phyloP scores from a whole-genome alignment of 2,888 invertebrate species.

The Noctua janthina region DNA sequence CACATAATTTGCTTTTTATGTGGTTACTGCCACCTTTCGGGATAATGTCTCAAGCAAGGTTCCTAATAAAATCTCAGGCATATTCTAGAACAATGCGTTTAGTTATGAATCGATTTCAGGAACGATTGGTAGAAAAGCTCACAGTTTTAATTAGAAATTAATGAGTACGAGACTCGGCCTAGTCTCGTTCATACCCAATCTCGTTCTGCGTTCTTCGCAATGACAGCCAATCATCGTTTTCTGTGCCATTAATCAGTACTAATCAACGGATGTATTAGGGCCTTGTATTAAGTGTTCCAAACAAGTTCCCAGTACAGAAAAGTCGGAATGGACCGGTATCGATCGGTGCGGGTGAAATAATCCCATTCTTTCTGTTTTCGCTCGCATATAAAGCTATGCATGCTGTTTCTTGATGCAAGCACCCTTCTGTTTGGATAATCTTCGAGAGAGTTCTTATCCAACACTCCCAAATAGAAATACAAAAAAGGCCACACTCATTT shows the following conservation, averaged over 20 bases:
- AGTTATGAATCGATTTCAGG: slow-evolving; percentile 13
- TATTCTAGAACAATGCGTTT: neutral
- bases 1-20: neutral
- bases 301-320: neutral
- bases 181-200: slow-evolving; percentile 18
- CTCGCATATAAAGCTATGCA: neutral
- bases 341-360: neutral
- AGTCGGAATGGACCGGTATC: neutral
- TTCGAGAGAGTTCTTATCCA: neutral
- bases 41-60: neutral
- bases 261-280: slow-evolving; percentile 24
- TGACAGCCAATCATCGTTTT: slow-evolving; percentile 27
- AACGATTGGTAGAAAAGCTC: slow-evolving; percentile 16
- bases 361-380: neutral
- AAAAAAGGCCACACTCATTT: slow-evolving; percentile 42
- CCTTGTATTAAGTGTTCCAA: neutral
- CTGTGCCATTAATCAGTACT: slow-evolving; percentile 18
- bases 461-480: slow-evolving; percentile 22
- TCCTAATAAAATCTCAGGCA: neutral
- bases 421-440: neutral
- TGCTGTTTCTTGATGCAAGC: neutral
- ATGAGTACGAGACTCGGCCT: neutral
- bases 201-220: slow-evolving; percentile 16
- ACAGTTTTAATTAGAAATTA: slow-evolving; percentile 14
- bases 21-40: neutral